Evolutionary conservation across 2,113 vertebrate species (phyloP).

Genomic region (Paracanthobrama guichenoti): DNA sequence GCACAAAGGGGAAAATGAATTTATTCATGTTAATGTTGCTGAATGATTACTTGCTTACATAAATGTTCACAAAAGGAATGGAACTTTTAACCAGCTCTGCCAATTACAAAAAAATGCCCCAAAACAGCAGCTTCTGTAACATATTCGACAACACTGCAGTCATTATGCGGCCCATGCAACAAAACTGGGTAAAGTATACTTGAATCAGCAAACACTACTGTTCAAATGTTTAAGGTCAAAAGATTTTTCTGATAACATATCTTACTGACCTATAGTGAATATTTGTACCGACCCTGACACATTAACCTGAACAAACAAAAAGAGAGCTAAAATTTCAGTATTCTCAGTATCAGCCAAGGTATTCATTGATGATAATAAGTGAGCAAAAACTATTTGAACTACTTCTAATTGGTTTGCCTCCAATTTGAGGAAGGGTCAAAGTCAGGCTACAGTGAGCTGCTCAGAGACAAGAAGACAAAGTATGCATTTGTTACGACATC

Average conservation of each 20-base stretch:
- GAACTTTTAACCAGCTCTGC: not conserved
- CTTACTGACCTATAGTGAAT: too few species aligned
- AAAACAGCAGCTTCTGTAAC: not conserved
- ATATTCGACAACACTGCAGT: too few species aligned
- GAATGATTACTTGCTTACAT: not conserved
- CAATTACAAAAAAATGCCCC: not conserved
- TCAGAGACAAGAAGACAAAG: slow-evolving; percentile 2
- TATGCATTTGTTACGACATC: slow-evolving; percentile 6
- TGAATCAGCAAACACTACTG: not conserved
- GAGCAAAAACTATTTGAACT: not conserved
- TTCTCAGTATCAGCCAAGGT: not conserved
- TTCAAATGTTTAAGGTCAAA: not conserved
- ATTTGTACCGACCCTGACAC: too few species aligned
- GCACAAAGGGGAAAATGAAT: not conserved
- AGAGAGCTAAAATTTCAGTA: not conserved
- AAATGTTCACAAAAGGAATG: not conserved
- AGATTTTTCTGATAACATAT: too few species aligned
- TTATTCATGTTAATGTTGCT: not conserved
- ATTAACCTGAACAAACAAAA: not conserved
- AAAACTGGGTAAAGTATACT: too few species aligned
- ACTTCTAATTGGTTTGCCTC: not conserved
- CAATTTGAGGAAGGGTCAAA: not conserved
- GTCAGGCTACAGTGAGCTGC: not conserved
- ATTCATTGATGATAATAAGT: not conserved
- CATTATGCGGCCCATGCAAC: too few species aligned